A percentile compares a stretch with the other conserved stretches of the same genome.
Conservation (phyloP, 2,113 vertebrate species). For the Siniperca chuatsi region DNA sequence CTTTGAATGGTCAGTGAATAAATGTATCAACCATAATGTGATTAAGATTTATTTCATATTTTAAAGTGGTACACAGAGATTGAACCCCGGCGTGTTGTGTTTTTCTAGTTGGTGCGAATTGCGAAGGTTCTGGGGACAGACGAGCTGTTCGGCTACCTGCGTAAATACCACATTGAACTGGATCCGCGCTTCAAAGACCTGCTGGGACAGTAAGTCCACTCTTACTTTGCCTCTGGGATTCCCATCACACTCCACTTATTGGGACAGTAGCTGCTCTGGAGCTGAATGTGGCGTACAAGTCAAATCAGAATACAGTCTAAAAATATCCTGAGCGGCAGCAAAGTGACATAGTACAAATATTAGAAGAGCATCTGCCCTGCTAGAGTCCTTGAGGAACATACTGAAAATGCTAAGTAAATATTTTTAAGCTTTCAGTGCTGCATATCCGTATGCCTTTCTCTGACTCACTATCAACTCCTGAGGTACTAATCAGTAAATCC, state of each 20-base stretch:
- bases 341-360: neutral
- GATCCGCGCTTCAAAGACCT: conserved; percentile 99
- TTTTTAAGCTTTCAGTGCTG: neutral
- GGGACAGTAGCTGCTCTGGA: neutral
- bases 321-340: neutral
- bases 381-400: neutral
- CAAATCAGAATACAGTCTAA: neutral
- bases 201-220: conserved; percentile 94
- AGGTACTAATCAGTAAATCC: neutral
- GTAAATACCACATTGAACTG: conserved; percentile 99
- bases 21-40: neutral
- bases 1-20: neutral
- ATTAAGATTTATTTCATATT: neutral
- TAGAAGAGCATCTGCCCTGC: neutral
- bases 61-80: neutral
- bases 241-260: neutral
- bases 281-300: neutral
- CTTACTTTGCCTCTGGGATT: neutral
- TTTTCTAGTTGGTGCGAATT: conserved; percentile 94
- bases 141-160: conserved; percentile 96
- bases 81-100: conserved; percentile 43
- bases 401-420: neutral
- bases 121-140: conserved; percentile 99
- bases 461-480: neutral
- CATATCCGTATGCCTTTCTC: neutral